A percentile compares a stretch with the other conserved stretches of the same genome.
Evolutionary conservation across 2,113 vertebrate genomes (phyloP).

Genomic region (Nematolebias whitei): DNA sequence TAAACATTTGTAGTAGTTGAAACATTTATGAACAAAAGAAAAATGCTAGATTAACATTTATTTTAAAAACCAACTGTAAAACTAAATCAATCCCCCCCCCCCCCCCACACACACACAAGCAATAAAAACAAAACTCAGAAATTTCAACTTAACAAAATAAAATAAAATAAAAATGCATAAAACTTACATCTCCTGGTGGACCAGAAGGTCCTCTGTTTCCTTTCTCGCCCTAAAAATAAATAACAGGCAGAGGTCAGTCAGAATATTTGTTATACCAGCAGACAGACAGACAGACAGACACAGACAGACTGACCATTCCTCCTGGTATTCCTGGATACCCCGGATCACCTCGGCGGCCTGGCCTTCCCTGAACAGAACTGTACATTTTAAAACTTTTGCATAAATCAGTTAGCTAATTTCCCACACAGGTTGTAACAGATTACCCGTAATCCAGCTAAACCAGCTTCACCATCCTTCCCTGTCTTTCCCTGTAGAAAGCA

Average conservation of each 20-base stretch:
- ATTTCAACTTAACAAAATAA: not conserved
- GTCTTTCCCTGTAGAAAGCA: conserved; percentile 86
- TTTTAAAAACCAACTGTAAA: too few species aligned
- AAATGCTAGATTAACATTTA: too few species aligned
- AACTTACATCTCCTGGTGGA: conserved; percentile 85
- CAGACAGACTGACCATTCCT: conserved; percentile 13
- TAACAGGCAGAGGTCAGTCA: not conserved
- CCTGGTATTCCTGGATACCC: conserved; percentile 53
- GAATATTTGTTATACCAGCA: not conserved
- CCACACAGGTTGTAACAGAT: conserved; percentile 15
- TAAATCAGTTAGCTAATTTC: not conserved
- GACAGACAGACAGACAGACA: not conserved
- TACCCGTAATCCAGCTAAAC: conserved; percentile 81
- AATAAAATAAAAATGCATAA: not conserved
- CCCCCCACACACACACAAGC: too few species aligned
- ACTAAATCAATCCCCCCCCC: too few species aligned
- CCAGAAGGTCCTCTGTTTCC: conserved; percentile 84
- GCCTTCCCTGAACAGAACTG: conserved; percentile 49
- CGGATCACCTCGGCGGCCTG: conserved; percentile 35
- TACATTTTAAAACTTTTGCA: conserved; percentile 15
- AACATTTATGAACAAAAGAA: too few species aligned
- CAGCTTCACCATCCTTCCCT: conserved; percentile 87
- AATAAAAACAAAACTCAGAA: too few species aligned
- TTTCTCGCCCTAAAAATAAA: conserved; percentile 83
- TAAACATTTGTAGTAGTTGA: too few species aligned